Percentiles rank a stretch among this genome's conserved stretches.
These are phyloP conservation scores for Tenebrosternarchus preto DNA, from an alignment of 2,113 vertebrate genomes.

Conservation along the genomic window DNA sequence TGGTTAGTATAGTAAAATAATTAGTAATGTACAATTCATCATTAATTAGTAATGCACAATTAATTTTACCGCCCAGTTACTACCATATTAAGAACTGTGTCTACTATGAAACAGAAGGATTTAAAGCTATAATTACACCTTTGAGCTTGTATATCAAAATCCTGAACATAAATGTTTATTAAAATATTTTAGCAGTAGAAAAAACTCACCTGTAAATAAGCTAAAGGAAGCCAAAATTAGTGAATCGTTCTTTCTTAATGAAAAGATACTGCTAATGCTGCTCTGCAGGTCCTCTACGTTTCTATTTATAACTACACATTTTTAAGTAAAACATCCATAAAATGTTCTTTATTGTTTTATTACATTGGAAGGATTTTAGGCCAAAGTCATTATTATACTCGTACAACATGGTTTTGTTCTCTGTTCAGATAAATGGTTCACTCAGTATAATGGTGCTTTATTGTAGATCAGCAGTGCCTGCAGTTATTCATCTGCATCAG, in stretches of 20 bases:
- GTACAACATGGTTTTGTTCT: not conserved
- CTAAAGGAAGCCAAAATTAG: too few relatives aligned
- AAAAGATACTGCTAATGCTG: not conserved
- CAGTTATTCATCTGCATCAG: slow-evolving; percentile 58
- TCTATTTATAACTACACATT: slow-evolving; percentile 7
- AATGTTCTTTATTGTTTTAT: too few relatives aligned
- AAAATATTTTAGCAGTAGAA: not conserved
- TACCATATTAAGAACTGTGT: too few relatives aligned
- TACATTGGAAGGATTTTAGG: too few relatives aligned
- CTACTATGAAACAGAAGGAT: too few relatives aligned
- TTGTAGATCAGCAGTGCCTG: slow-evolving; percentile 54
- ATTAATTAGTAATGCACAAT: not conserved
- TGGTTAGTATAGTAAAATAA: too few relatives aligned
- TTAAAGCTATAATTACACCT: too few relatives aligned
- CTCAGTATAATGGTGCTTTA: slow-evolving; percentile 61
- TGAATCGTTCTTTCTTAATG: too few relatives aligned
- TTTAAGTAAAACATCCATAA: slow-evolving; percentile 6
- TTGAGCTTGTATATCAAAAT: not conserved
- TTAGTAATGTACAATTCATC: not conserved
- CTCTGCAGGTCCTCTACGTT: not conserved
- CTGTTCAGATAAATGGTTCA: slow-evolving; percentile 10
- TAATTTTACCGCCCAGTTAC: not conserved
- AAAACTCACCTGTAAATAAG: not conserved
- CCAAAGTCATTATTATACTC: not conserved
- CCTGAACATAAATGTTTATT: not conserved